Evolutionary conservation across 2,797 vertebrate species (phyloP).

Genomic region (Perdix hodgsoniae): DNA sequence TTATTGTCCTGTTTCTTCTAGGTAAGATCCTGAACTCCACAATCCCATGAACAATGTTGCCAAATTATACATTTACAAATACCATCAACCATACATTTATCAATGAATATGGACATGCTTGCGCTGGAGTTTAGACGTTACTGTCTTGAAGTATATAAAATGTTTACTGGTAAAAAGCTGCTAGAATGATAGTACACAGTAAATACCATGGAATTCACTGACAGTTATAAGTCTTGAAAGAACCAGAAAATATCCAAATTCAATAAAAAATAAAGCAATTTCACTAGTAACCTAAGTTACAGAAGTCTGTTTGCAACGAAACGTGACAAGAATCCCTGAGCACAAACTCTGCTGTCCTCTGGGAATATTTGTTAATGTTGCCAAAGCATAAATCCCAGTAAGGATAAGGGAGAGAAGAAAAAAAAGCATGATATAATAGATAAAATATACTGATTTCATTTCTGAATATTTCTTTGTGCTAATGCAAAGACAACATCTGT

Average conservation of each 20-base stretch:
- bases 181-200: background rate
- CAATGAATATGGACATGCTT: background rate
- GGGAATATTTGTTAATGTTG: slow-evolving; percentile 49
- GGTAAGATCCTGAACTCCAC: too few relatives aligned
- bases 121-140: background rate
- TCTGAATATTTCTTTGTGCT: background rate
- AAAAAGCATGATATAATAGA: slow-evolving; percentile 7
- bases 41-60: background rate
- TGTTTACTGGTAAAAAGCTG: background rate
- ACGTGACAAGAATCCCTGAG: slow-evolving; percentile 14
- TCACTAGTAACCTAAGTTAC: slow-evolving; percentile 8
- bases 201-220: background rate
- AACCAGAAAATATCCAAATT: background rate
- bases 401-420: background rate
- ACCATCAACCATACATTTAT: background rate
- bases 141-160: background rate
- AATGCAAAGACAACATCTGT: background rate
- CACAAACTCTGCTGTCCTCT: background rate
- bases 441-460: background rate
- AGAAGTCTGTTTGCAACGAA: slow-evolving; percentile 47
- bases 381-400: background rate
- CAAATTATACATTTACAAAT: background rate
- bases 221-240: slow-evolving; percentile 18
- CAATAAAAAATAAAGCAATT: slow-evolving; percentile 40
- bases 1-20: too few relatives aligned